Conservation (phyloP, 2,797 vertebrate species). For the Melanotaenia trifasciata region DNA sequence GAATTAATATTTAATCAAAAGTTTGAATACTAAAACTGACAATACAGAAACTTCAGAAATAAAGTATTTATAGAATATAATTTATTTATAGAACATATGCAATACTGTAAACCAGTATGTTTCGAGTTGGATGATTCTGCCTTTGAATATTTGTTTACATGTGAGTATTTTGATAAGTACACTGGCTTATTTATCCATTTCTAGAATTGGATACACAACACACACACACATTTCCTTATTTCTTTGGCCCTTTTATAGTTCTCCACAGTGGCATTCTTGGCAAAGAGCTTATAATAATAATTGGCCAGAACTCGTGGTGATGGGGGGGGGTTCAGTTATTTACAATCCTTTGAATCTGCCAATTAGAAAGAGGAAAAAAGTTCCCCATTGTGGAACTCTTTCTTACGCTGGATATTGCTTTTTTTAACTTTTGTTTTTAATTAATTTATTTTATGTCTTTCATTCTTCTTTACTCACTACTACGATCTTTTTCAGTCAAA, state of each 20-base stretch:
- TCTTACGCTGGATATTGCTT: constrained; percentile 26
- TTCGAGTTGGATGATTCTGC: neutral
- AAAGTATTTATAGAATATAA: too few species aligned
- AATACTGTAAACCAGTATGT: neutral
- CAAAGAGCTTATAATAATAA: constrained; percentile 67
- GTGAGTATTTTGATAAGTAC: neutral
- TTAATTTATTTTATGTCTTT: constrained; percentile 25
- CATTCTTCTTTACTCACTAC: constrained; percentile 14
- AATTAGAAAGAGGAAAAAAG: constrained; percentile 45
- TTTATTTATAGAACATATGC: neutral
- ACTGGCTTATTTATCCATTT: neutral
- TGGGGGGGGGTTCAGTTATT: constrained; percentile 75
- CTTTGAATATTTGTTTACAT: neutral
- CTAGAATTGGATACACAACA: too few species aligned
- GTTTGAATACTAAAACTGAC: neutral
- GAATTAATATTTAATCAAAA: neutral
- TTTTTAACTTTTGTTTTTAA: neutral
- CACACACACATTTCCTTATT: constrained; percentile 12
- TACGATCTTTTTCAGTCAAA: constrained; percentile 51
- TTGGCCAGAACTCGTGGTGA: constrained; percentile 70
- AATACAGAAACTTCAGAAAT: neutral
- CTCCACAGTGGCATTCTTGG: constrained; percentile 54
- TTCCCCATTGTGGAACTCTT: constrained; percentile 57
- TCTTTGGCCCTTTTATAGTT: constrained; percentile 29
- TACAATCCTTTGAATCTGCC: constrained; percentile 79